These are phyloP conservation scores for Marisa cornuarietis DNA, from an alignment of 1,140 invertebrate genomes.

Conservation along the genomic window DNA sequence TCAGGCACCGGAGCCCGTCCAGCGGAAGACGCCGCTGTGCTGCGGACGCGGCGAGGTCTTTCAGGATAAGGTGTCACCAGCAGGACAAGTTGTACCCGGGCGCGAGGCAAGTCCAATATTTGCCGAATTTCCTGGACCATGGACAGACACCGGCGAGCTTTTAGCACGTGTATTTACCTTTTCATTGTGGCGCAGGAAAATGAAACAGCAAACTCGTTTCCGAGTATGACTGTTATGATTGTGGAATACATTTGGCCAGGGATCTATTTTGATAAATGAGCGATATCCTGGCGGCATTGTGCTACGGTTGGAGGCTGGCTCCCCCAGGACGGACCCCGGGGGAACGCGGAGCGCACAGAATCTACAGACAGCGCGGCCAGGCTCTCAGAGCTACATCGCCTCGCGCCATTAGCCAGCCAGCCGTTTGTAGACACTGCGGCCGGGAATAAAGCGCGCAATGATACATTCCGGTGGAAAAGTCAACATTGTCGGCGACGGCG, in stretches of 20 bases:
- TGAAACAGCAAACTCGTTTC: constrained; percentile 31
- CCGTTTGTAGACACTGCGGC: constrained; percentile 19
- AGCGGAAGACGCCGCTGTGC: background rate
- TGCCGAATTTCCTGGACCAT: constrained; percentile 26
- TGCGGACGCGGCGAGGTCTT: background rate
- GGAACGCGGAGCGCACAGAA: no score
- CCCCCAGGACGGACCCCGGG: constrained; percentile 9
- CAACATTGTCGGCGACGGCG: constrained; percentile 17
- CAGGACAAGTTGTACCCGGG: constrained; percentile 8
- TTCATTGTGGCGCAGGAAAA: constrained; percentile 35
- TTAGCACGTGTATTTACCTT: constrained; percentile 29
- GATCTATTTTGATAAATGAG: constrained; percentile 29
- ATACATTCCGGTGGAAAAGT: constrained; percentile 27
- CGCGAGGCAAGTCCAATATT: constrained; percentile 31
- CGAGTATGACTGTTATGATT: constrained; percentile 24
- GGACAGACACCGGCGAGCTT: constrained; percentile 20
- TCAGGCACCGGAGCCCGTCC: background rate
- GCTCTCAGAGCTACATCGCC: constrained; percentile 7
- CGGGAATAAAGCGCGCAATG: constrained; percentile 25
- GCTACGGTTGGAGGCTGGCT: background rate
- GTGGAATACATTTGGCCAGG: constrained; percentile 21
- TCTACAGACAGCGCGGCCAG: no score
- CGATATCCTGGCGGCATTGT: constrained; percentile 6
- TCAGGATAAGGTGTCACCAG: background rate
- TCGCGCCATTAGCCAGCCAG: constrained; percentile 13